Percentiles rank a stretch among this genome's conserved stretches.
Conservation (phyloP, 2,113 vertebrate species). For the Pimephales promelas region DNA sequence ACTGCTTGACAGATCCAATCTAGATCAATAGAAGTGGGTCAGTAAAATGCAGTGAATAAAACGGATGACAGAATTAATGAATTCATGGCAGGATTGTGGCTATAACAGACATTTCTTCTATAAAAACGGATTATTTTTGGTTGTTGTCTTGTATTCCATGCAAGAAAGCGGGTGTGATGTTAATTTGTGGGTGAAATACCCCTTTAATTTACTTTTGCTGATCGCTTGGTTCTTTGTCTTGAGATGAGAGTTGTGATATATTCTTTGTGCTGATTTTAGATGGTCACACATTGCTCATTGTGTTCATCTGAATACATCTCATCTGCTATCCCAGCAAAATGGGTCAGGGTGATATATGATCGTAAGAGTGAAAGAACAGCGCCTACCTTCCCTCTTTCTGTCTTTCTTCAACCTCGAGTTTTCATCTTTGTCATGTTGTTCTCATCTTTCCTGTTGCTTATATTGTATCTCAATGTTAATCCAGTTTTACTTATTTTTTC, state of each 20-base stretch:
- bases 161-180: background rate
- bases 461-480: too few species aligned
- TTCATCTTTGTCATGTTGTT: background rate
- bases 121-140: too few species aligned
- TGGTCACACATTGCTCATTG: conserved; percentile 37
- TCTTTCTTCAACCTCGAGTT: background rate
- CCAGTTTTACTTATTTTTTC: too few species aligned
- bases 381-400: background rate
- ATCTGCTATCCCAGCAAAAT: conserved; percentile 22
- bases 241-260: conserved; percentile 19
- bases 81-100: background rate
- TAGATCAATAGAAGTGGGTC: conserved; percentile 19
- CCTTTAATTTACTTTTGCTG: background rate
- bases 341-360: conserved; percentile 42
- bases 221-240: background rate
- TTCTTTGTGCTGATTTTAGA: conserved; percentile 36
- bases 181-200: background rate
- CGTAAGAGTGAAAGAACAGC: conserved; percentile 6
- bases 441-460: background rate
- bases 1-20: conserved; percentile 23
- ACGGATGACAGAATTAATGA: background rate
- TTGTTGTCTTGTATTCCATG: background rate
- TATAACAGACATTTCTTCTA: background rate
- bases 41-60: conserved; percentile 10
- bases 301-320: conserved; percentile 42